Evolutionary conservation across 2,797 vertebrate genomes (phyloP).

Genomic region (Echeneis naucrates): DNA sequence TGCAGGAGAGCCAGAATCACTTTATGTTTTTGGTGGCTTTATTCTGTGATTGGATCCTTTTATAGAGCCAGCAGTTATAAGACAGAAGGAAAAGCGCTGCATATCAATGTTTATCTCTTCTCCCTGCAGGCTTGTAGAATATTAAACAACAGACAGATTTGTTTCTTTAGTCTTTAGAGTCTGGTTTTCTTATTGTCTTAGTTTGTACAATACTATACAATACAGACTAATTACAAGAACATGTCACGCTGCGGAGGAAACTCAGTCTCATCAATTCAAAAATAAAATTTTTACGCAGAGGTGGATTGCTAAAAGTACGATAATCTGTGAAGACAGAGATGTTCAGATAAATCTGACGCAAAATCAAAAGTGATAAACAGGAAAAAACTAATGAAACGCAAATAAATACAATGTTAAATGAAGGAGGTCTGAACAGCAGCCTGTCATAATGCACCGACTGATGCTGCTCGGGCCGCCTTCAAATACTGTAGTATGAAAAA

Average conservation of each 20-base stretch:
- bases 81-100: background rate
- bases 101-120: background rate
- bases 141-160: slow-evolving; percentile 2
- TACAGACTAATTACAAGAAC: background rate
- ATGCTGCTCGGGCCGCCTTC: too few species aligned
- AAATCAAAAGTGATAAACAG: background rate
- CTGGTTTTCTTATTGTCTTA: background rate
- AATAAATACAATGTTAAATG: background rate
- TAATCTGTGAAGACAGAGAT: background rate
- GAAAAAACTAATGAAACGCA: background rate
- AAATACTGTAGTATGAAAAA: background rate
- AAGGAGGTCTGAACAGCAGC: too few species aligned
- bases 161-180: background rate
- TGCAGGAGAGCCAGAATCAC: slow-evolving; percentile 1
- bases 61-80: slow-evolving; percentile 9
- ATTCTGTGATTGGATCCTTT: slow-evolving; percentile 24
- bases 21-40: slow-evolving; percentile 13
- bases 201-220: background rate
- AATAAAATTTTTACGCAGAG: too few species aligned
- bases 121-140: slow-evolving; percentile 1
- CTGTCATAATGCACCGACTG: background rate
- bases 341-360: background rate
- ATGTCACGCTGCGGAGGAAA: background rate
- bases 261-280: background rate
- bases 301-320: background rate